phyloP scores from a whole-genome alignment of 2,113 vertebrate species.

The Sinocyclocheilus maitianheensis region DNA sequence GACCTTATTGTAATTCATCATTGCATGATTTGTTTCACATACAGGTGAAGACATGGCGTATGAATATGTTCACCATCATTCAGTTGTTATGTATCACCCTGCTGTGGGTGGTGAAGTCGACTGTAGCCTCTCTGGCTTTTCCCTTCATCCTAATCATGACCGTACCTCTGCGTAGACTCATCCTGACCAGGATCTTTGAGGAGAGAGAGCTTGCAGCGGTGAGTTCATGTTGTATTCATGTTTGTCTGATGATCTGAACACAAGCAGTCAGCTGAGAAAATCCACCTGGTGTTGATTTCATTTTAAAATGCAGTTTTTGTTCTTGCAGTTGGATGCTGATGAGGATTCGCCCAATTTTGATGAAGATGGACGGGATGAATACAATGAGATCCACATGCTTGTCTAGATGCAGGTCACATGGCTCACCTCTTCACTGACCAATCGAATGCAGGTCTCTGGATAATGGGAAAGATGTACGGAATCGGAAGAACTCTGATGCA shows the following conservation, averaged over 20 bases:
- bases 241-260: too few relatives aligned
- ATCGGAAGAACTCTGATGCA: not conserved
- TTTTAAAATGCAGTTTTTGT: conserved; percentile 7
- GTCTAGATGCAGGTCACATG: conserved; percentile 70
- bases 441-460: conserved; percentile 40
- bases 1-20: not conserved
- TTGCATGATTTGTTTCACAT: not conserved
- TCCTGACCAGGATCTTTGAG: conserved; percentile 91
- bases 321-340: conserved; percentile 87
- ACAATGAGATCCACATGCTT: conserved; percentile 98
- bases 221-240: conserved; percentile 55
- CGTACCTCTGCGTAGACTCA: conserved; percentile 88
- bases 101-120: conserved; percentile 96
- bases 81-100: conserved; percentile 91
- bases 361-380: conserved; percentile 92
- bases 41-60: conserved; percentile 97
- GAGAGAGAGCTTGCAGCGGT: conserved; percentile 94
- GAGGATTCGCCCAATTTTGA: conserved; percentile 94
- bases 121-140: conserved; percentile 89
- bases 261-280: too few relatives aligned
- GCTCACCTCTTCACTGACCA: conserved; percentile 28
- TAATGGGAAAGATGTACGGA: conserved; percentile 1
- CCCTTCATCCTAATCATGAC: conserved; percentile 97
- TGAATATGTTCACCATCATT: conserved; percentile 96
- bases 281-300: not conserved